These are phyloP conservation scores for Eubucco bourcierii DNA, from an alignment of 2,113 vertebrate genomes.

Conservation along the genomic window DNA sequence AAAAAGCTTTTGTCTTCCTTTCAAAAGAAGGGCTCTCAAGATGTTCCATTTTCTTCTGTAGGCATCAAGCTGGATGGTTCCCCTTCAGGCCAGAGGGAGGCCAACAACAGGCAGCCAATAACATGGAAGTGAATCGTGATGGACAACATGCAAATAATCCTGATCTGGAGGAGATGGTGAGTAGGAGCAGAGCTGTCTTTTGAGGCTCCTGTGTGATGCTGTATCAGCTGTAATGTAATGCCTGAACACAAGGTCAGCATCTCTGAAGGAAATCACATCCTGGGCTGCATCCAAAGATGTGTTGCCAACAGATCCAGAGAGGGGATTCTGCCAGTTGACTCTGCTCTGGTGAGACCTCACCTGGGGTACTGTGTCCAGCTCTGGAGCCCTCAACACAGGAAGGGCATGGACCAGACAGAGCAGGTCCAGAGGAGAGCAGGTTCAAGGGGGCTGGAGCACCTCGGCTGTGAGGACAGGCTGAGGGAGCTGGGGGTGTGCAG, in stretches of 20 bases:
- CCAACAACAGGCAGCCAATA: conserved; percentile 77
- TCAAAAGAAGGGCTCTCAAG: conserved; percentile 1
- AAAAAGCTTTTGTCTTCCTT: background rate
- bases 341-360: too few relatives aligned
- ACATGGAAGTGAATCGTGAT: conserved; percentile 80
- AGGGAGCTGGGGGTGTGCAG: too few relatives aligned
- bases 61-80: conserved; percentile 96
- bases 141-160: conserved; percentile 81
- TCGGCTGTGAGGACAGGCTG: too few relatives aligned
- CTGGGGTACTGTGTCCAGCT: too few relatives aligned
- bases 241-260: background rate
- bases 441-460: too few relatives aligned
- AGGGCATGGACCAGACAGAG: too few relatives aligned
- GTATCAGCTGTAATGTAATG: background rate
- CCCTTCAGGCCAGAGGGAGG: conserved; percentile 89
- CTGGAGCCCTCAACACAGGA: too few relatives aligned
- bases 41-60: conserved; percentile 60
- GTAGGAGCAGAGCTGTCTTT: background rate
- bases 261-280: too few relatives aligned
- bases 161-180: conserved; percentile 90
- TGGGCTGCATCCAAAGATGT: too few relatives aligned
- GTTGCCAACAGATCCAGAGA: too few relatives aligned
- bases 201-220: background rate
- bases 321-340: too few relatives aligned
- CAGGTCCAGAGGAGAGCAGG: too few relatives aligned